Evolutionary conservation across 1,140 invertebrate genomes (phyloP).

Genomic region (Drosophila grimshawi): DNA sequence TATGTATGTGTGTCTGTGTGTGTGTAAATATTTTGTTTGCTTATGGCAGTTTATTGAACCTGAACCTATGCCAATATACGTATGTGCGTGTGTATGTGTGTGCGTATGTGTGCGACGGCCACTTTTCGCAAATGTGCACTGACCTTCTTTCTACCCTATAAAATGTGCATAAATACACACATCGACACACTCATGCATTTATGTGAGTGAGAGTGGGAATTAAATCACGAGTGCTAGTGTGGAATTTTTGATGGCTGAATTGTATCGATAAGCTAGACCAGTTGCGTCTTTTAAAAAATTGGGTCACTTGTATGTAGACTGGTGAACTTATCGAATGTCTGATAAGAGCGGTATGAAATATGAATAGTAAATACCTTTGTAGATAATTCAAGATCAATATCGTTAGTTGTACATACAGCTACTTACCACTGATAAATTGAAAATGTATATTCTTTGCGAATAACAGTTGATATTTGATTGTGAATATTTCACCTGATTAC

Average conservation of each 20-base stretch:
- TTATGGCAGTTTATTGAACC: constrained; percentile 70
- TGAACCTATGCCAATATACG: constrained; percentile 59
- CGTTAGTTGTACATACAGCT: too few species aligned
- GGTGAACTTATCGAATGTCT: constrained; percentile 11
- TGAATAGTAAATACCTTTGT: too few species aligned
- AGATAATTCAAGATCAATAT: too few species aligned
- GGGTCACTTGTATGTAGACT: constrained; percentile 24
- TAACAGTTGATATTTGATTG: too few species aligned
- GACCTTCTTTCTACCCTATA: not conserved
- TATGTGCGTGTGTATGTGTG: constrained; percentile 25
- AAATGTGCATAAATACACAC: not conserved
- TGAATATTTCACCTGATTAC: too few species aligned
- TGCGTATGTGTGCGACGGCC: not conserved
- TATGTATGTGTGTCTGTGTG: not conserved
- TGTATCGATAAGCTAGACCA: not conserved
- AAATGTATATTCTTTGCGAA: too few species aligned
- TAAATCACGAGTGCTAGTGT: too few species aligned
- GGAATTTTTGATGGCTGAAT: not conserved
- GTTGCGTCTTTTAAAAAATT: not conserved
- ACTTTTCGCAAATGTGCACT: not conserved
- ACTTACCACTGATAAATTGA: too few species aligned
- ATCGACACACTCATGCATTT: too few species aligned
- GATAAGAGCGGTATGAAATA: constrained; percentile 37
- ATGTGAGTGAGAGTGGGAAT: too few species aligned
- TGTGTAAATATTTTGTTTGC: constrained; percentile 18